phyloP scores from a whole-genome alignment of 1,140 invertebrate genomes.

The Sminthurinus signatus region DNA sequence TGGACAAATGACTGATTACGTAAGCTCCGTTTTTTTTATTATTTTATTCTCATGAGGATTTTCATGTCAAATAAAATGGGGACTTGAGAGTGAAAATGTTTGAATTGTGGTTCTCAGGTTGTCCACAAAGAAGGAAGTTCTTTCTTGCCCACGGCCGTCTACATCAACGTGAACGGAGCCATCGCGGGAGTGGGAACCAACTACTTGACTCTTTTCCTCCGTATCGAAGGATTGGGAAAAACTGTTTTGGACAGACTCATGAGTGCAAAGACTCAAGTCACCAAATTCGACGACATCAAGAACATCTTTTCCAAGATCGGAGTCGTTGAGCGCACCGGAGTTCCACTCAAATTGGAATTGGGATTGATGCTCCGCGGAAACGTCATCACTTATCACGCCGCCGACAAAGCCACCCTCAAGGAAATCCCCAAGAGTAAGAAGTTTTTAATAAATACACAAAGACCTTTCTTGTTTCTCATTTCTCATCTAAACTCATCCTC shows the following conservation, averaged over 20 bases:
- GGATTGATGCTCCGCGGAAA: constrained; percentile 29
- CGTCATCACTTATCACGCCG: constrained; percentile 37
- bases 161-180: constrained; percentile 30
- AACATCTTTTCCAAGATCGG: constrained; percentile 34
- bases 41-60: too few species aligned
- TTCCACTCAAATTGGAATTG: constrained; percentile 36
- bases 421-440: constrained; percentile 6
- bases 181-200: constrained; percentile 32
- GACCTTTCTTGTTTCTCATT: too few species aligned
- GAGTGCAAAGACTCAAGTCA: constrained; percentile 32
- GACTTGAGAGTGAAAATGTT: too few species aligned
- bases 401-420: constrained; percentile 19
- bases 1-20: constrained; percentile 32
- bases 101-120: too few species aligned
- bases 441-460: too few species aligned
- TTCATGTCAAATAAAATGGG: too few species aligned
- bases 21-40: too few species aligned
- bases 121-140: constrained; percentile 35
- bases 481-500: constrained; percentile 1
- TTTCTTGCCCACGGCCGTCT: constrained; percentile 28
- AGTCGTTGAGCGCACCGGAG: constrained; percentile 28
- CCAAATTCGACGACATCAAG: constrained; percentile 27
- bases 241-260: constrained; percentile 27
- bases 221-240: constrained; percentile 39
- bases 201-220: constrained; percentile 37